These are phyloP conservation scores for Tethya wilhelma DNA, from an alignment of 37 sponge, comb jelly and placozoan genomes.

Conservation along the genomic window DNA sequence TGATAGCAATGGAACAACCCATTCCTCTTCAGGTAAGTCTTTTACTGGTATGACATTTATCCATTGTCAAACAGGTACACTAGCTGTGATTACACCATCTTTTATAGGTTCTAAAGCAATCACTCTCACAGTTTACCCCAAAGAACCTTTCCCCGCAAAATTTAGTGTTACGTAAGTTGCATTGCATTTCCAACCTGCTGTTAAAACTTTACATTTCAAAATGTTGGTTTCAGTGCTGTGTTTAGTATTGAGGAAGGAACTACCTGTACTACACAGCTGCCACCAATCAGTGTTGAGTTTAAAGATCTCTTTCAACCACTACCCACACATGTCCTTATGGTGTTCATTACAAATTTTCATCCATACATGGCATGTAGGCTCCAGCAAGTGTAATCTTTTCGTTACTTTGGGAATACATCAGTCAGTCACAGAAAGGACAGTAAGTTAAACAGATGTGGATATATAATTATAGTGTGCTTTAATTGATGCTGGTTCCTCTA, in stretches of 20 bases:
- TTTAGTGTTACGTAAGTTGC: constrained; percentile 30
- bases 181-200: not conserved
- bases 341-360: not conserved
- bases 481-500: not conserved
- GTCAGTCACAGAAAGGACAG: not conserved
- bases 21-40: constrained; percentile 13
- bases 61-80: not conserved
- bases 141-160: constrained; percentile 55
- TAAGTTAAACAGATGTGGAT: not conserved
- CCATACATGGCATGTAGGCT: not conserved
- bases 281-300: constrained; percentile 35
- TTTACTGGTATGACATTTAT: not conserved
- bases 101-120: constrained; percentile 25
- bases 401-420: constrained; percentile 8
- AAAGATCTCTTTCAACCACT: constrained; percentile 62
- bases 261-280: constrained; percentile 35
- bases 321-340: not conserved
- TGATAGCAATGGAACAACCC: constrained; percentile 5
- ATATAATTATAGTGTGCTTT: not conserved
- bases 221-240: constrained; percentile 44
- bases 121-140: constrained; percentile 35
- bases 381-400: not conserved
- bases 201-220: no score
- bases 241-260: constrained; percentile 63
- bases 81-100: not conserved